A percentile compares a stretch with the other conserved stretches of the same genome.
Conservation (phyloP, 2,113 vertebrate species). For the Riparia riparia region DNA sequence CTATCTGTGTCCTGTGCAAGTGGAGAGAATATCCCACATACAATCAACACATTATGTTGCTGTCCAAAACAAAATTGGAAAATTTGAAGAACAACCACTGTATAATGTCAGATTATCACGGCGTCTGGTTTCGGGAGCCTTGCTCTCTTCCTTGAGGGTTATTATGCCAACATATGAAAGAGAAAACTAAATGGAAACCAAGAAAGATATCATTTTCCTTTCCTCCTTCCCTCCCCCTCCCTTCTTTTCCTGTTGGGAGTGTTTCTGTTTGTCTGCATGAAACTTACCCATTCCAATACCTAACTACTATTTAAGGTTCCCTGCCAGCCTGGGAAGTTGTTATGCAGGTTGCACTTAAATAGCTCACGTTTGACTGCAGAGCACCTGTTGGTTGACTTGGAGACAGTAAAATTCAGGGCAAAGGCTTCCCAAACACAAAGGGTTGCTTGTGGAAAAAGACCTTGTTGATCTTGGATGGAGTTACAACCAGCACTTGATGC, state of each 20-base stretch:
- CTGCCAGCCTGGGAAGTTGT: slow-evolving; percentile 36
- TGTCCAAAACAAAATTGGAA: slow-evolving; percentile 28
- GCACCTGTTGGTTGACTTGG: slow-evolving; percentile 56
- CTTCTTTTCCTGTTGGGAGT: slow-evolving; percentile 29
- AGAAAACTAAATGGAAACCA: slow-evolving; percentile 8
- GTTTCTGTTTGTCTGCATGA: slow-evolving; percentile 51
- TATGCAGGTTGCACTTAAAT: slow-evolving; percentile 52
- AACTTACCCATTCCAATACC: slow-evolving; percentile 12
- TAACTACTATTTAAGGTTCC: slow-evolving; percentile 4
- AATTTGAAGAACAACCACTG: neutral
- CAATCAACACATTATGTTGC: neutral
- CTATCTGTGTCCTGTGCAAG: neutral
- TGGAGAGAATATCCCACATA: neutral
- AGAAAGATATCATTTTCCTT: slow-evolving; percentile 41
- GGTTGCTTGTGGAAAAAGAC: slow-evolving; percentile 60
- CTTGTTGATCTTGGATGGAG: slow-evolving; percentile 64
- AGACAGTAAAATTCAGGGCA: slow-evolving; percentile 66
- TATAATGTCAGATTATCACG: neutral
- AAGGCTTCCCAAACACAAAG: slow-evolving; percentile 63
- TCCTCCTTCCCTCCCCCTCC: neutral
- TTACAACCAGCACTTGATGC: slow-evolving; percentile 29
- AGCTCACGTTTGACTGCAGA: slow-evolving; percentile 29
- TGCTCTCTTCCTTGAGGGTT: neutral
- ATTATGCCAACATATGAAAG: neutral
- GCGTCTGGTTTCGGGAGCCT: neutral